phyloP scores from a whole-genome alignment of 2,113 vertebrate species.

The Dryoscopus gambensis region DNA sequence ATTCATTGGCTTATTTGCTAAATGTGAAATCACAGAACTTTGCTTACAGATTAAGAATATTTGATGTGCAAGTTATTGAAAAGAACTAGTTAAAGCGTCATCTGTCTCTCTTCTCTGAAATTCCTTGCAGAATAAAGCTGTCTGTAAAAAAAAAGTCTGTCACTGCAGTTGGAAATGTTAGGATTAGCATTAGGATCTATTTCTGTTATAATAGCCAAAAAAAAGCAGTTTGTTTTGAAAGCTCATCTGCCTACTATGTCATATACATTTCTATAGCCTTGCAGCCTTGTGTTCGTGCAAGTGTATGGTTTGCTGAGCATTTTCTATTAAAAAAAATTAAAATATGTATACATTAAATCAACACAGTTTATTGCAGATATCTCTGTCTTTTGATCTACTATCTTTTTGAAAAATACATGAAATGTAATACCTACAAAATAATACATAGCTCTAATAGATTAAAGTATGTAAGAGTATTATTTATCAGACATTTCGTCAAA shows the following conservation, averaged over 20 bases:
- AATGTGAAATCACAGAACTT: not conserved
- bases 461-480: not conserved
- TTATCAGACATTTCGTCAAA: not conserved
- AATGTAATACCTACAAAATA: not conserved
- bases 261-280: not conserved
- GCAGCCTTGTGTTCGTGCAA: not conserved
- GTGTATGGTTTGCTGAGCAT: not conserved
- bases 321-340: not conserved
- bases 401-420: not conserved
- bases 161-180: not conserved
- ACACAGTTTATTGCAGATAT: not conserved
- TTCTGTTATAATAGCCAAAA: not conserved
- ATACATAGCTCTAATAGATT: not conserved
- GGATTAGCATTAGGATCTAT: not conserved
- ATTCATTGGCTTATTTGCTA: accelerated
- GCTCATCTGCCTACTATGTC: not conserved
- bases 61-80: not conserved
- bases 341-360: not conserved
- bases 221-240: not conserved
- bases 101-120: not conserved
- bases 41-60: not conserved
- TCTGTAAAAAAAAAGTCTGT: not conserved
- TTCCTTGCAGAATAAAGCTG: not conserved
- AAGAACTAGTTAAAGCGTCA: not conserved
- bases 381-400: not conserved